Percentiles rank a stretch among this genome's conserved stretches.
phyloP scores from a whole-genome alignment of 2,888 invertebrate species.

The Eupithecia insigniata region DNA sequence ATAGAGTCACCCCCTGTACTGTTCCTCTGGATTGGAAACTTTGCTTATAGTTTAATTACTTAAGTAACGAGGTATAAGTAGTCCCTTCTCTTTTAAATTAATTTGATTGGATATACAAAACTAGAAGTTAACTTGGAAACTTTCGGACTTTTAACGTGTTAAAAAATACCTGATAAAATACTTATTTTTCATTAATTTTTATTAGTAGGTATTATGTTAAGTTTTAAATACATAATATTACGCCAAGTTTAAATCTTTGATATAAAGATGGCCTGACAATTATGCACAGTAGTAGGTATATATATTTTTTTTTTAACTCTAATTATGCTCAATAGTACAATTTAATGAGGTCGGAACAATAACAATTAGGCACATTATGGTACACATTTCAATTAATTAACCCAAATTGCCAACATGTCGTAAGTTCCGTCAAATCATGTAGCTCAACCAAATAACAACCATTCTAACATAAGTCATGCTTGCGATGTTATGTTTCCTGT shows the following conservation, averaged over 20 bases:
- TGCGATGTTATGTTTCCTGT: background rate
- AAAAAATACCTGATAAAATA: too few species aligned
- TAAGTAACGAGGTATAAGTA: too few species aligned
- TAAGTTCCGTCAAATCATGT: constrained; percentile 9
- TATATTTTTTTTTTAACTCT: too few species aligned
- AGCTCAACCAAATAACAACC: background rate
- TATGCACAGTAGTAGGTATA: too few species aligned
- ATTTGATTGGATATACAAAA: background rate
- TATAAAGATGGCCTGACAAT: background rate
- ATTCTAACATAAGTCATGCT: background rate
- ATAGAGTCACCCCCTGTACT: too few species aligned
- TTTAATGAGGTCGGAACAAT: background rate
- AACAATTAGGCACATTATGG: constrained; percentile 7
- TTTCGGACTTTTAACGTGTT: background rate
- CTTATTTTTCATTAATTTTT: background rate
- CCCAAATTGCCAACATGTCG: constrained; percentile 4
- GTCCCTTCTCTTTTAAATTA: background rate
- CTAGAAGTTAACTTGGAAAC: background rate
- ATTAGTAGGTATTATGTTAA: background rate
- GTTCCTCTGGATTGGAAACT: too few species aligned
- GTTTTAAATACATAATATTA: background rate
- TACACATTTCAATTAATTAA: constrained; percentile 19
- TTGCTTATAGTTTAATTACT: background rate
- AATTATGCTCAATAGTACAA: background rate
- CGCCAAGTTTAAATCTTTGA: background rate